Base-by-base conservation (phyloP, 2,113 vertebrate species). In the Miniopterus natalensis region DNA sequence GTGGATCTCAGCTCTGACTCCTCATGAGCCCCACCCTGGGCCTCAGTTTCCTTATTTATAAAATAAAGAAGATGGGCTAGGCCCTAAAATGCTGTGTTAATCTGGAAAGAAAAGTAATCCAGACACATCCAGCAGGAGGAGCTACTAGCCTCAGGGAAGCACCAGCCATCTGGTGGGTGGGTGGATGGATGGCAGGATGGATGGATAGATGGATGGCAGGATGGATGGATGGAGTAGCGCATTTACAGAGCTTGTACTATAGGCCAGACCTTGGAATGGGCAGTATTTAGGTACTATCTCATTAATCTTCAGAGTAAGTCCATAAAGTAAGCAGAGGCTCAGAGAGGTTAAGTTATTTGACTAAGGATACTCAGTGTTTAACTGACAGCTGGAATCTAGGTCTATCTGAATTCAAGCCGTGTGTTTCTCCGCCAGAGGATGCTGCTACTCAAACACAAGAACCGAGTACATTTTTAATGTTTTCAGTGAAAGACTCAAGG, bases 371-470 rank as follows among this genome's bases (percentile, higher is more conserved):
- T 13, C n/a, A 42, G 84, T 40, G 3, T 21, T 29, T 42, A 51
- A 84, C 15, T 29, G 71, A 49, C 84, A 88, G 75, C 61, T 25
- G 14, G n/a, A 68, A 40, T 49, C 11, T 20, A 13, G 55, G 23
- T 27, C 23, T 55, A 1, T 61, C n/a, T 42, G 83, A 40, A 42
- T 4, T 47, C 68, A 66, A 53, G 29, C 21, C 12, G 25, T n/a
- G 14, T 2, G 14, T 73, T 71, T 79, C 94, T 96, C 96, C 77
- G 25, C 53, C 66, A 95, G 87, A 92, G 94, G 95, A 80, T 47
- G 29, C 87, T 77, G 80, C 51, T 49, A 20, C 27, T 51, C 81
- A 45, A 61, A 55, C 1, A 12, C 29, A 61, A 83, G 53, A 25
- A 94, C 10, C 1, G 47, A 68, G 65, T 63, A 83, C 84, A 17